Percentiles rank a stretch among this genome's conserved stretches.
These are phyloP conservation scores for Netelia inedita DNA, from an alignment of 2,888 invertebrate species.

Conservation along the genomic window DNA sequence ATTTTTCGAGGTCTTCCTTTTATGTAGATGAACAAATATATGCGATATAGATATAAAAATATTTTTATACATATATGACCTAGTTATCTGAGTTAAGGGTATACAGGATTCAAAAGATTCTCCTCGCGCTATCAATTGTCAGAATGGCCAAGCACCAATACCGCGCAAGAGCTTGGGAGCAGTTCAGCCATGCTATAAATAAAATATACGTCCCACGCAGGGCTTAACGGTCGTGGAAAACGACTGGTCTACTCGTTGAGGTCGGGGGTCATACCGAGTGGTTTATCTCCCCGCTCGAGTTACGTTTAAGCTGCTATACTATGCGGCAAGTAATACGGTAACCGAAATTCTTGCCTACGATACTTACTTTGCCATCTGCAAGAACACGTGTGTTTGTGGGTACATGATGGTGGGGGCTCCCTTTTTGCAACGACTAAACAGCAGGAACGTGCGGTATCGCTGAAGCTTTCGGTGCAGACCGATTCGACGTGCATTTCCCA, in stretches of 20 bases:
- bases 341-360: conserved; percentile 22
- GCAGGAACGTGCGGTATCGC: conserved; percentile 3
- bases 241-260: conserved; percentile 45
- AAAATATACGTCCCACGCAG: conserved; percentile 61
- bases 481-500: conserved; percentile 60
- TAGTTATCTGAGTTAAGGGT: neutral
- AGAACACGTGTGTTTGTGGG: neutral
- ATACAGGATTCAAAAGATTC: conserved; percentile 16
- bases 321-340: conserved; percentile 8
- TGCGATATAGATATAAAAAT: neutral
- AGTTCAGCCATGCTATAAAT: conserved; percentile 42
- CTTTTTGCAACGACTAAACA: conserved; percentile 31
- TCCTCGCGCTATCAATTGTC: conserved; percentile 32
- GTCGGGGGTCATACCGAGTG: conserved; percentile 41
- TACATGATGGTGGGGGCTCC: conserved; percentile 24
- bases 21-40: neutral
- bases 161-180: conserved; percentile 10
- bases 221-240: conserved; percentile 58
- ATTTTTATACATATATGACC: neutral
- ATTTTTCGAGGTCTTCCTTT: neutral
- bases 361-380: neutral
- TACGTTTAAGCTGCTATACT: conserved; percentile 7
- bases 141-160: conserved; percentile 9
- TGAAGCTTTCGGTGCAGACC: conserved; percentile 13
- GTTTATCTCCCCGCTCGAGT: conserved; percentile 19